phyloP scores from a whole-genome alignment of 2,797 vertebrate species.

The Micromesistius poutassou region DNA sequence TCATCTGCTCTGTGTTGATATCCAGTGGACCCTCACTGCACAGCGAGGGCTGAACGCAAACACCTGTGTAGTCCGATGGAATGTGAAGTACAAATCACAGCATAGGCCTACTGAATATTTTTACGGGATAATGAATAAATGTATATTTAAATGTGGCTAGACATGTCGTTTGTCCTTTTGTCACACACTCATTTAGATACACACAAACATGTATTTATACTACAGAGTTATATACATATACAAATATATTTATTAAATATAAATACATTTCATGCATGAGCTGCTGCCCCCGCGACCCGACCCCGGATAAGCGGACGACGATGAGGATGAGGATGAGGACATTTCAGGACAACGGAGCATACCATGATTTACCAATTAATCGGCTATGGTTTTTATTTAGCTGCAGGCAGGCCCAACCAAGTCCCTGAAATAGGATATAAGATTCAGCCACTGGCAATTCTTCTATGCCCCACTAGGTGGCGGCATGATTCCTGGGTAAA shows the following conservation, averaged over 20 bases:
- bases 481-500: background rate
- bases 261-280: no score
- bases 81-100: no score
- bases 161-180: no score
- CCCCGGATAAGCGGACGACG: no score
- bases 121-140: background rate
- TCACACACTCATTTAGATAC: background rate
- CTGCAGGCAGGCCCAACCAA: background rate
- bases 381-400: background rate
- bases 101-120: background rate
- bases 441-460: background rate
- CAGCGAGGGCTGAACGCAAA: background rate
- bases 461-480: background rate
- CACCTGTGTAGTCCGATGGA: no score
- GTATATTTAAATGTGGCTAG: background rate
- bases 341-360: background rate
- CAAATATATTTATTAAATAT: background rate
- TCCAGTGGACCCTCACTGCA: conserved; percentile 7
- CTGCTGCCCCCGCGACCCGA: no score
- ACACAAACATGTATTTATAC: background rate
- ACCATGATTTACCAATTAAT: background rate
- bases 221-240: background rate
- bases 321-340: no score
- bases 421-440: background rate
- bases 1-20: conserved; percentile 44